phyloP scores from a whole-genome alignment of 2,888 invertebrate genomes.

The Salpingus planirostris region DNA sequence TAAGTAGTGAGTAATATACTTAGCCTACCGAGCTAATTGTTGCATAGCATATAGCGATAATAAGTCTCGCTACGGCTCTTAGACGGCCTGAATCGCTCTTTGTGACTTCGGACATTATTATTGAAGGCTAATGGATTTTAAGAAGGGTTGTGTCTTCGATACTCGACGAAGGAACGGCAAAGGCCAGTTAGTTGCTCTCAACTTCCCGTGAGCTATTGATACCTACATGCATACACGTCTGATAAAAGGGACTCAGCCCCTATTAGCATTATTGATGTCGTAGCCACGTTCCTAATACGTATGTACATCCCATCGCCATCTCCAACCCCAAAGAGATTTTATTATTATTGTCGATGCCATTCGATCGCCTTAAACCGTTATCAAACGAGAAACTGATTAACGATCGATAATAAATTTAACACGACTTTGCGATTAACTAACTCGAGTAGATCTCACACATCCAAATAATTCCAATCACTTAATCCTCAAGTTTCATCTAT shows the following conservation, averaged over 20 bases:
- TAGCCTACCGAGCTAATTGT: constrained; percentile 42
- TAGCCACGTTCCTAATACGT: not conserved
- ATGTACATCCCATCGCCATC: not conserved
- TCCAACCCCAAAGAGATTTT: not conserved
- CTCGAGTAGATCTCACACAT: too few relatives aligned
- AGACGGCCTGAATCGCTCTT: constrained; percentile 41
- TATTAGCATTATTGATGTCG: constrained; percentile 5
- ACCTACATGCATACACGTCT: constrained; percentile 5
- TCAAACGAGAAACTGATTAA: constrained; percentile 6
- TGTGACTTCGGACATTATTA: constrained; percentile 44
- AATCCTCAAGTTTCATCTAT: too few relatives aligned
- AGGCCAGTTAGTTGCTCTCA: constrained; percentile 15
- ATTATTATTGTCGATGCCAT: constrained; percentile 1
- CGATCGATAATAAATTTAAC: constrained; percentile 9
- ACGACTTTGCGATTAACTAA: constrained; percentile 13
- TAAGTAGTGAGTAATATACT: constrained; percentile 43
- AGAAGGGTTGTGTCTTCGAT: constrained; percentile 38
- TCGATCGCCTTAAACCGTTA: constrained; percentile 2
- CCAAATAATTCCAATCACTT: too few relatives aligned
- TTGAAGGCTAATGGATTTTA: constrained; percentile 44
- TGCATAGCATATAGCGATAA: constrained; percentile 39
- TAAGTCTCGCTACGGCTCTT: constrained; percentile 41
- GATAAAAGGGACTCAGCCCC: constrained; percentile 12
- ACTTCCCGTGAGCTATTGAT: constrained; percentile 14
- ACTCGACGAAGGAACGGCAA: constrained; percentile 15